Percentiles rank a stretch among this genome's conserved stretches.
Evolutionary conservation across 2,797 vertebrate species (phyloP).

Genomic region (Xenentodon cancila): DNA sequence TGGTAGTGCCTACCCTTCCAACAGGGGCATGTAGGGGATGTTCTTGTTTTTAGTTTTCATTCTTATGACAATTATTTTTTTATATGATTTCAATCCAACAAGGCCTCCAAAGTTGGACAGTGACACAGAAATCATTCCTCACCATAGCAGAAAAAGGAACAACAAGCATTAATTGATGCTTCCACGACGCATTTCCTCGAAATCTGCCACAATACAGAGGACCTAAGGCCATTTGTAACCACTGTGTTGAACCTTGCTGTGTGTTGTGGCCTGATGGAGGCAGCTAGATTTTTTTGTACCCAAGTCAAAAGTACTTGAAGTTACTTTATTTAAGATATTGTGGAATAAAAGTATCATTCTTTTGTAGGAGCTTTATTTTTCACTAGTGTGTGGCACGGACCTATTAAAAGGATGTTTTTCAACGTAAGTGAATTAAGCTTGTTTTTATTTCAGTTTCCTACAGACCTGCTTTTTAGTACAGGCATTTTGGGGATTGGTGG

Average conservation of each 20-base stretch:
- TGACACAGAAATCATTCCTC: constrained; percentile 83
- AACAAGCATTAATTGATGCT: constrained; percentile 82
- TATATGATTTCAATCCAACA: constrained; percentile 95
- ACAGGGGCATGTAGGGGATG: constrained; percentile 98
- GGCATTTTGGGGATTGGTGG: background rate
- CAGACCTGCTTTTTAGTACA: too few species aligned
- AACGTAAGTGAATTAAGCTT: constrained; percentile 80
- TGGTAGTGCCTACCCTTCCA: constrained; percentile 99
- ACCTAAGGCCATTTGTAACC: constrained; percentile 94
- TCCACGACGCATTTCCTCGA: constrained; percentile 80
- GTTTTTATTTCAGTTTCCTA: constrained; percentile 61
- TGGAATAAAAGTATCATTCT: constrained; percentile 99
- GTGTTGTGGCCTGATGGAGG: constrained; percentile 97
- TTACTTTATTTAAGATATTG: constrained; percentile 99
- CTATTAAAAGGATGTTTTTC: constrained; percentile 99
- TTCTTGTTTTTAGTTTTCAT: constrained; percentile 86
- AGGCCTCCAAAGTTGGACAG: constrained; percentile 91
- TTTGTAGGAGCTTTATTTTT: constrained; percentile 99
- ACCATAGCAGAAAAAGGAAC: constrained; percentile 81
- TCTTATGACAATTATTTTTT: constrained; percentile 80
- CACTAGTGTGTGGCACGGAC: constrained; percentile 99
- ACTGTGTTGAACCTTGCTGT: constrained; percentile 97
- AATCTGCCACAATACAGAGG: constrained; percentile 92
- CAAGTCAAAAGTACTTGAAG: constrained; percentile 99
- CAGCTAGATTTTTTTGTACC: constrained; percentile 99